Evolutionary conservation across 2,888 invertebrate species (phyloP).

Genomic region (Sussaba pulchella): DNA sequence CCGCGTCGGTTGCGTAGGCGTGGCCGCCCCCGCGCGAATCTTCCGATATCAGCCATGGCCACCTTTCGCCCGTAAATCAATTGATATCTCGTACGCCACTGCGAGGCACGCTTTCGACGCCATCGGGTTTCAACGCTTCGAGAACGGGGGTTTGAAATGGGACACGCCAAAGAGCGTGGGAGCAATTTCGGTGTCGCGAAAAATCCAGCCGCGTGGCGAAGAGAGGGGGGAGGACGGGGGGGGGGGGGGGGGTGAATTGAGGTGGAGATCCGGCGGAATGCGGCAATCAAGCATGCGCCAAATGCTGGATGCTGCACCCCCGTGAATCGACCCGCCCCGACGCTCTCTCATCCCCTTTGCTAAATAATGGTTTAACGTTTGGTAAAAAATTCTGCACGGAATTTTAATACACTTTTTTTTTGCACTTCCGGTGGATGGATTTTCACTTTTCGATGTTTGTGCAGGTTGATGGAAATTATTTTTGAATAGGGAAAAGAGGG

Average conservation of each 20-base stretch:
- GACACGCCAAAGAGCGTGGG: conserved; percentile 48
- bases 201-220: too few species aligned
- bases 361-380: too few species aligned
- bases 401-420: too few species aligned
- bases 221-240: too few species aligned
- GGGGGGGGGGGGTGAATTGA: conserved; percentile 5
- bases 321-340: conserved; percentile 80
- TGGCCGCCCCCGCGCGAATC: conserved; percentile 74
- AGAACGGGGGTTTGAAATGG: conserved; percentile 59
- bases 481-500: too few species aligned
- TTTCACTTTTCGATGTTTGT: too few species aligned
- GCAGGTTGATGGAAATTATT: too few species aligned
- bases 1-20: conserved; percentile 78
- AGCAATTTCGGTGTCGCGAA: conserved; percentile 11
- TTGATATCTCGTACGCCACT: conserved; percentile 80
- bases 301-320: conserved; percentile 69
- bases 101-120: conserved; percentile 60
- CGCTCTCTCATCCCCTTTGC: conserved; percentile 56
- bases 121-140: conserved; percentile 38
- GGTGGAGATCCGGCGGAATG: conserved; percentile 58
- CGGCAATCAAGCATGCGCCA: conserved; percentile 79
- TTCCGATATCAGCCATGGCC: conserved; percentile 83
- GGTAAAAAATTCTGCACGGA: not conserved
- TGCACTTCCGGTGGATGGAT: too few species aligned
- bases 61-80: conserved; percentile 84